Base-by-base conservation (phyloP, 2,797 vertebrate genomes). In the Tragopan temminckii region DNA sequence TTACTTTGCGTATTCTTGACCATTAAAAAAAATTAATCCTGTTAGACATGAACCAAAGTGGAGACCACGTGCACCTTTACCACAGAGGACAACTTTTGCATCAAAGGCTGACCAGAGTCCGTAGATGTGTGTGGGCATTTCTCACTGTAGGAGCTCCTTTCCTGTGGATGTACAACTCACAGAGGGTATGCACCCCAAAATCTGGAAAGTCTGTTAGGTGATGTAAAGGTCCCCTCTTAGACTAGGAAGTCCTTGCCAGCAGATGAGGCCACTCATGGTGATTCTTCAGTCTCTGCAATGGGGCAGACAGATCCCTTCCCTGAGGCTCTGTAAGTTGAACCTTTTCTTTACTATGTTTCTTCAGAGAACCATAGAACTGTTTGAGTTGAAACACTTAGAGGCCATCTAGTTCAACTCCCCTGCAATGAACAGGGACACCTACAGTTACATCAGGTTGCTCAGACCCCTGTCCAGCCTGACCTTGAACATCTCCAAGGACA, bases 11-110 rank as follows among this genome's bases (percentile, higher is more conserved):
- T 82, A 64, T 85, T 64, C 82, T 72, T 64, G 63, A 81, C 23
- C 18, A 45, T 74, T 74, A 92, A 66, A 62, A 78, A 82, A 88
- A 95, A 91, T 79, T 46, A 90, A 33, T 88, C 92, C 61, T 36
- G 35, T 53, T 82, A 85, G 63, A 62, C 27, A 35, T 11, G 80
- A 85, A 70, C 5, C 5, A 2, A 46, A 70, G 24, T 46, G 21
- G 58, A 84, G 13, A 62, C 0, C 7, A 13, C 9, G 0, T 6
- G 46, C n/a, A 43, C 24, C 38, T 43, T 5, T 13, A 13, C 2
- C 21, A 31, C 12, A 48, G 52, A 67, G 68, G 31, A 53, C 10
- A 66, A 29, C 24, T 95, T 82, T 69, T 19, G 29, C 13, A 15
- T 24, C 59, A 69, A 33, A 57, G 33, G 48, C 53, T 0, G 0